phyloP scores from a whole-genome alignment of 1,140 invertebrate species.

The Ceratitis capitata region DNA sequence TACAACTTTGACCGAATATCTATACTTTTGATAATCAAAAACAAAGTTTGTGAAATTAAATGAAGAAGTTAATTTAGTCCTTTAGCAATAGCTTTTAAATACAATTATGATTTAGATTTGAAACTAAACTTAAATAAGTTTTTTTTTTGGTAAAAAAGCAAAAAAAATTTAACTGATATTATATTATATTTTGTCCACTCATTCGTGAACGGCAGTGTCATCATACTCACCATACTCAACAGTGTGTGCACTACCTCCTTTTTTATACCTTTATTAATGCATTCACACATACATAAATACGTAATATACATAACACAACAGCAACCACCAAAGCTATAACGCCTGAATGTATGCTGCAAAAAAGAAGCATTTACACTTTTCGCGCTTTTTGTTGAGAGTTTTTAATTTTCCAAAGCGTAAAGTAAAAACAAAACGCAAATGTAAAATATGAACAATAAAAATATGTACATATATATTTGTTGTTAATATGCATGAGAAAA shows the following conservation, averaged over 20 bases:
- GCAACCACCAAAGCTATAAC: not conserved
- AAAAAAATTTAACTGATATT: too few species aligned
- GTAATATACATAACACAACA: not conserved
- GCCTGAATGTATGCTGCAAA: constrained; percentile 13
- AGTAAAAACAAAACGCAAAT: not conserved
- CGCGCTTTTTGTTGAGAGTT: constrained; percentile 4
- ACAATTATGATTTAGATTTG: too few species aligned
- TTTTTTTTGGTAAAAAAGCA: too few species aligned
- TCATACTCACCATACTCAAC: not conserved
- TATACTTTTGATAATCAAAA: too few species aligned
- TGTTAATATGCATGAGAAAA: not conserved
- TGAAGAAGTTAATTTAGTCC: too few species aligned
- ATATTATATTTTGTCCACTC: too few species aligned
- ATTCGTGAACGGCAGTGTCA: too few species aligned
- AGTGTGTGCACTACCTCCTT: too few species aligned
- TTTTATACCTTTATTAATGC: not conserved
- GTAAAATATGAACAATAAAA: not conserved
- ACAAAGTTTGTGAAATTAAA: too few species aligned
- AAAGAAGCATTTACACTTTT: not conserved
- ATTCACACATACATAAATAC: not conserved
- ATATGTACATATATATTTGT: not conserved
- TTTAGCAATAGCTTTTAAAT: too few species aligned
- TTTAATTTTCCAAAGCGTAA: not conserved
- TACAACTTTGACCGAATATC: too few species aligned
- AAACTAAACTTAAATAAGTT: too few species aligned